These are phyloP conservation scores for Rattus norvegicus DNA, from an alignment of 2,113 vertebrate species.

Conservation along the genomic window DNA sequence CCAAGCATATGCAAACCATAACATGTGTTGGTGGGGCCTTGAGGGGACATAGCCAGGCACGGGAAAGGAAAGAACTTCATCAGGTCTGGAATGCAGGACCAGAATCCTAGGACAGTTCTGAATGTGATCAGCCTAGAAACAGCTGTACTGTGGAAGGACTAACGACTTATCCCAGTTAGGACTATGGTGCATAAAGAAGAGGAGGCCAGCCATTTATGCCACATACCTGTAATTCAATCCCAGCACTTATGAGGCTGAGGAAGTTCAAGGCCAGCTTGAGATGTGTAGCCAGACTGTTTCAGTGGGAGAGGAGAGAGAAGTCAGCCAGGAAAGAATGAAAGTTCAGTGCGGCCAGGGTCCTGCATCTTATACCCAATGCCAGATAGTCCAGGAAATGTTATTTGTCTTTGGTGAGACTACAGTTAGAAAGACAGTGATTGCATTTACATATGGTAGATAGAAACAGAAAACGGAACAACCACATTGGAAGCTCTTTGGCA, in stretches of 20 bases:
- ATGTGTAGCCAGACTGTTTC: background rate
- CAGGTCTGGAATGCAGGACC: background rate
- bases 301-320: background rate
- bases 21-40: background rate
- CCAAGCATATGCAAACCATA: too few relatives aligned
- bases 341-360: background rate
- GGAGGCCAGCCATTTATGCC: background rate
- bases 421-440: background rate
- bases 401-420: background rate
- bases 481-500: background rate
- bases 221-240: background rate
- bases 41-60: background rate
- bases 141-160: background rate
- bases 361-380: background rate
- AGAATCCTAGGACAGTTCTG: background rate
- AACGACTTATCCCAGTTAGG: background rate
- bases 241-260: background rate
- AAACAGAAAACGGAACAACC: background rate
- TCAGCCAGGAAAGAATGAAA: background rate
- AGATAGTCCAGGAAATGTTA: background rate
- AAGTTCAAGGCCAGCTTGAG: background rate
- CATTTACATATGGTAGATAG: background rate
- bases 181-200: background rate
- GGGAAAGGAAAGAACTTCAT: background rate
- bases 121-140: background rate